Base-by-base conservation (phyloP, 2,888 invertebrate genomes). In the Dugesia japonica region DNA sequence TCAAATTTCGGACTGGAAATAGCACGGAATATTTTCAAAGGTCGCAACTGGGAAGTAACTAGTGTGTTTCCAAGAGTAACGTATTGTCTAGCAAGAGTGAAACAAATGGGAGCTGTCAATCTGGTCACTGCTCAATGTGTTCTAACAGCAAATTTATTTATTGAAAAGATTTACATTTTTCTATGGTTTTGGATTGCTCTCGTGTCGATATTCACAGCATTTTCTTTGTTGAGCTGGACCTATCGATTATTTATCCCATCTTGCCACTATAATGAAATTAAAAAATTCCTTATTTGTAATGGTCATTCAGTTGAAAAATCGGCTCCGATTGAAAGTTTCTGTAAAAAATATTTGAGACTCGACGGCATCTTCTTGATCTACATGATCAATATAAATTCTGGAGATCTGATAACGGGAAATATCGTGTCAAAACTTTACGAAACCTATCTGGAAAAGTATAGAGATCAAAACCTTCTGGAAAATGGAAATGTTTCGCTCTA, bases 101-200 rank as follows among this genome's bases (percentile, higher is more conserved):
- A 42, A 15, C 28, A 77, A 17, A 13, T 77, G 15, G 77, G 75
- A 17, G 7, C 71, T 31, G 20, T 42, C 13, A 77, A 77, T 56
- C 17, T 15, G 9, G 75, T 71, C 15, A 26, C 77, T 28, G 78
- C 78, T 26, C 78, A 78, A 74, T 78, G 78, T 27, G 74, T 78
- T 26, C 78, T 78, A 17, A 78, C 78, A 0, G 78, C 74, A 0
- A 78, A 78, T 33, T 73, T 78, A 73, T 71, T 78, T 23, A 78
- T 79, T 28, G 78, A 78, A 42, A 78, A 78, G 74, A 78, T 78
- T 71, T 78, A 78, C 31, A 78, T 78, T 7, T 78, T 78, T 31
- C 77, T 78, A 9, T 78, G 78, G 78, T 78, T 78, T 26, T 78
- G 78, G 78, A 78, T 78, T 9, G 71, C 28, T 26, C 26, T 78